phyloP scores from a whole-genome alignment of 2,113 vertebrate species.

The Neogale vison region DNA sequence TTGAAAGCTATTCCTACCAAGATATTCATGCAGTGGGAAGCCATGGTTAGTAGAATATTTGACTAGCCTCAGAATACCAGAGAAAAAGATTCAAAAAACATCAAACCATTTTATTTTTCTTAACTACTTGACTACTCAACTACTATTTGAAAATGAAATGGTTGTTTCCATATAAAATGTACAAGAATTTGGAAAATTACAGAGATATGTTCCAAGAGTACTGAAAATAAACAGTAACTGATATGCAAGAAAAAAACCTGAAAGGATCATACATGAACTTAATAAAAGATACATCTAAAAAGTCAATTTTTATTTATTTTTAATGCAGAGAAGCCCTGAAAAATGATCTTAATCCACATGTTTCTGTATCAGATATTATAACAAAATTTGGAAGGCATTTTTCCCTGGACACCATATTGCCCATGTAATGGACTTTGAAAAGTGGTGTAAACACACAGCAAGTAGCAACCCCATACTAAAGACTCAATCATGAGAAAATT shows the following conservation, averaged over 20 bases:
- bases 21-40: background rate
- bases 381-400: background rate
- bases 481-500: background rate
- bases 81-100: background rate
- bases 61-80: background rate
- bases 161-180: background rate
- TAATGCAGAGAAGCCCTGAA: background rate
- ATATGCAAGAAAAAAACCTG: background rate
- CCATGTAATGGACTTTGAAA: background rate
- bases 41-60: background rate
- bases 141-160: background rate
- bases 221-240: background rate
- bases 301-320: background rate
- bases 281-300: background rate
- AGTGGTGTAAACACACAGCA: accelerated
- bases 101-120: background rate
- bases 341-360: background rate
- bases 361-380: background rate
- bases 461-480: background rate
- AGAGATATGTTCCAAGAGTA: background rate
- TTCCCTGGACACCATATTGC: background rate
- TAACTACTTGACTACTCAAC: background rate
- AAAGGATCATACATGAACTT: background rate
- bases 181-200: background rate
- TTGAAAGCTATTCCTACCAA: background rate